Base-by-base conservation (phyloP, 2,888 invertebrate species). In the Lordiphosa fenestrarum region DNA sequence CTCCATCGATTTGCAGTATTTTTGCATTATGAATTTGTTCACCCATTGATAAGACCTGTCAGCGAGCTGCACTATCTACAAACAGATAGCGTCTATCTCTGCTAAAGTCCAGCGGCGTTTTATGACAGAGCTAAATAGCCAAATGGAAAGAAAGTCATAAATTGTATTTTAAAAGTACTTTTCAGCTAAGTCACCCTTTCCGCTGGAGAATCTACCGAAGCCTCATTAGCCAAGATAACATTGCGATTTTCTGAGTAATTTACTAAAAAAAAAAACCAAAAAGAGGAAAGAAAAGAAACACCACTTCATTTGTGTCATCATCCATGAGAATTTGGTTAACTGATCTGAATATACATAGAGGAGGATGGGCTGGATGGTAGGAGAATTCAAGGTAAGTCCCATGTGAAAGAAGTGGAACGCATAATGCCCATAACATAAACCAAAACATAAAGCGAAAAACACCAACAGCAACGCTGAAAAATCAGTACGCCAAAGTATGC, bases 401-500 rank as follows among this genome's bases (percentile, higher is more conserved):
- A 66, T 48, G 65, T 51, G 66, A 66, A 66, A 59, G 66, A 65
- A 65, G 60, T 63, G 63, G 63, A 63, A 63, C 63, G 57, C 65
- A 51, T 56, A 64, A 47, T 48, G 55, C 50, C 46, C 37, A 63
- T 55, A 63, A 56, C 63, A 63, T 63, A 65, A 63, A 63, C 57
- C 41, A 51, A 65, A 64, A 49, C 56, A 63, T 64, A 49, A 41
- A 56, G 30, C 47, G 7, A 9, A 37, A 40, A 52, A 52, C 59
- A 46, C 51, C 60, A 35, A 53, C 42, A 44, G 33, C 12, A 25
- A 7, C 10, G 23, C 10, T 15, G 25, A 60, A 33, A 39, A 37
- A 46, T 42, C 62, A 58, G 67, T 83, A 77, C 84, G 71, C 68
- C 55, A 51, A 75, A 83, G 84, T 83, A 77, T 77, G 73, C 64